A percentile compares a stretch with the other conserved stretches of the same genome.
Conservation (phyloP, 2,797 vertebrate species). For the Neosilurus mollespiculum region DNA sequence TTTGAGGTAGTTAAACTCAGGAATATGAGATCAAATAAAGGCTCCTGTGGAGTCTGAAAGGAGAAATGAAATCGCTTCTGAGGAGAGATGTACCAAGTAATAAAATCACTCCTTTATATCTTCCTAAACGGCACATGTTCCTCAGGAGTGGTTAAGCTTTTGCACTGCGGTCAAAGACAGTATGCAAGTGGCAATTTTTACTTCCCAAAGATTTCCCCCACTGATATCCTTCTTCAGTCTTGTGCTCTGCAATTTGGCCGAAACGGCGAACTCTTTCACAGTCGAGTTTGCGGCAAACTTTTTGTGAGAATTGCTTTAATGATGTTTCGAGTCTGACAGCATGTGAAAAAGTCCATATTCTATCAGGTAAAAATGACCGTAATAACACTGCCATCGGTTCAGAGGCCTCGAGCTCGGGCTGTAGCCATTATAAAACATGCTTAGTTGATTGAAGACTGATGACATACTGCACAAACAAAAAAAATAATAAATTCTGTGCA, state of each 20-base stretch:
- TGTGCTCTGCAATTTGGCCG: constrained; percentile 74
- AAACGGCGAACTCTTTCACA: constrained; percentile 77
- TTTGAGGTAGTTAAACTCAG: constrained; percentile 77
- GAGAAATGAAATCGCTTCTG: constrained; percentile 81
- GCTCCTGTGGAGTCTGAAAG: constrained; percentile 77
- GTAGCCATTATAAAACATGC: constrained; percentile 64
- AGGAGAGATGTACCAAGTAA: constrained; percentile 79
- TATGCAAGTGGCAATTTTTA: constrained; percentile 80
- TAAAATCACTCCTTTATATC: constrained; percentile 85
- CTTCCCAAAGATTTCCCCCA: constrained; percentile 70
- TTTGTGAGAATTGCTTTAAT: constrained; percentile 75
- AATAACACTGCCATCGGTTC: constrained; percentile 39
- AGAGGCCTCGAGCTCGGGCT: constrained; percentile 50
- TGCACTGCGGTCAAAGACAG: constrained; percentile 75
- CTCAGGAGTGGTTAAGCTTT: constrained; percentile 74
- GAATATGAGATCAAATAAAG: constrained; percentile 86
- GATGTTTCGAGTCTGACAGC: constrained; percentile 66
- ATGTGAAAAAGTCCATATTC: constrained; percentile 71
- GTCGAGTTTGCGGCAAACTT: constrained; percentile 75
- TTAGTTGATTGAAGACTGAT: constrained; percentile 65
- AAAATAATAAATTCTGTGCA: constrained; percentile 47
- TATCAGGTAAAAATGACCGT: constrained; percentile 70
- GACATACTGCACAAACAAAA: constrained; percentile 67
- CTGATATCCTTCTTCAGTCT: constrained; percentile 71
- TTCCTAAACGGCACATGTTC: constrained; percentile 80